Evolutionary conservation across 2,113 vertebrate genomes (phyloP).

Genomic region (Psittacula cyanocephala): DNA sequence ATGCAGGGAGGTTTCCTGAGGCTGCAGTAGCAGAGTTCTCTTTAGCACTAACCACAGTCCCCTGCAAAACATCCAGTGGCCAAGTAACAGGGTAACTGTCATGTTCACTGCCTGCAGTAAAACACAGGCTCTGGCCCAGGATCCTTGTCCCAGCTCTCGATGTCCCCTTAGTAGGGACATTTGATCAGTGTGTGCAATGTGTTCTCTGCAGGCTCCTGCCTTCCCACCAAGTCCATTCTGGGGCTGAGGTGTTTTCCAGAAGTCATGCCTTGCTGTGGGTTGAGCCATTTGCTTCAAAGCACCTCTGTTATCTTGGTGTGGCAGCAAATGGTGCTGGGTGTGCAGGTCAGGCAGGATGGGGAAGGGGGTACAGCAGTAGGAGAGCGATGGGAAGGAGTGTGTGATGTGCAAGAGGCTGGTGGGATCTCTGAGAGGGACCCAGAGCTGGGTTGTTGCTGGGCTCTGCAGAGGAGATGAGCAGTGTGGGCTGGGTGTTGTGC

Average conservation of each 20-base stretch:
- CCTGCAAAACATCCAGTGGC: not conserved
- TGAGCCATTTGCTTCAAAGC: not conserved
- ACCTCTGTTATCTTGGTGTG: not conserved
- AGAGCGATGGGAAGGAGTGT: not conserved
- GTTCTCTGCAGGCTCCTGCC: not conserved
- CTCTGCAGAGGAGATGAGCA: not conserved
- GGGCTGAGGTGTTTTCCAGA: not conserved
- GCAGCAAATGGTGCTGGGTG: not conserved
- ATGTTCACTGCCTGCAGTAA: not conserved
- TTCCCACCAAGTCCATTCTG: not conserved
- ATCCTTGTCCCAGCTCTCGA: accelerated
- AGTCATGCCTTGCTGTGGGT: accelerated
- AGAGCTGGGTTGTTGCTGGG: not conserved
- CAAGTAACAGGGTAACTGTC: not conserved
- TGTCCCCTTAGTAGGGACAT: not conserved
- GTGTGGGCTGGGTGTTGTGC: not conserved
- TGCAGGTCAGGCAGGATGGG: not conserved
- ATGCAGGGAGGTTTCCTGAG: not conserved
- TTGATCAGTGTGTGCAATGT: not conserved
- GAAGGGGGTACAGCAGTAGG: not conserved
- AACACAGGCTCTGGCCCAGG: not conserved
- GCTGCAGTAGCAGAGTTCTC: not conserved
- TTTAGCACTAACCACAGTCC: not conserved
- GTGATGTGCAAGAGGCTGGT: not conserved
- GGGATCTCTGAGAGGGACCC: not conserved